Evolutionary conservation across 2,888 invertebrate species (phyloP), one percentile per base, ranked within the genome.

Genomic region (Megamerina dolium): DNA sequence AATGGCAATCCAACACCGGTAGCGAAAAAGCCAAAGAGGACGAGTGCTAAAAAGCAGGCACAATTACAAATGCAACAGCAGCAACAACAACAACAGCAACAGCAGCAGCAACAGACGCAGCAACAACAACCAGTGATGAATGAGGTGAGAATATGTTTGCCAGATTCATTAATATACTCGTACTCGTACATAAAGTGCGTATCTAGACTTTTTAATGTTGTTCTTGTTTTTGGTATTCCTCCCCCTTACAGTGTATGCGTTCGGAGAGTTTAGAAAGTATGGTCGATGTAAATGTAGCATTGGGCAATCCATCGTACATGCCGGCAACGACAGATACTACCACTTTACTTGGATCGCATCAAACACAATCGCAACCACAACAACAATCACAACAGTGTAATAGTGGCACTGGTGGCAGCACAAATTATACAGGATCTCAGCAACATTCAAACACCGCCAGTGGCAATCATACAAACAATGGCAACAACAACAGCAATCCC

Each of bases 241-340:
- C n/a, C n/a, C n/a, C n/a, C n/a, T n/a, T n/a, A n/a, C 49, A 72
- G 72, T 70, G 71, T 54, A 57, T 70, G 16, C 73, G 80, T 55
- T 79, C 80, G 18, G 80, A 80, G 63, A 80, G 80, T 58, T 75
- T 80, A 73, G 80, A 80, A 63, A 80, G 80, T 60, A 79, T 80
- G 50, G 79, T 79, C 14, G 80, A 80, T 63, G 69, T 72, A n/a
- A 70, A 61, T 49, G 58, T 67, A 29, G 66, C 71, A 26, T 53
- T 72, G 37, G 68, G 67, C 17, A 72, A 70, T 60, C 60, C 68
- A 23, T 64, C 72, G 12, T 72, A 72, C 31, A 68, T 72, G 41
- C 67, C 71, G 40, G 66, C 70, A 14, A 61, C 63, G 16, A 54
- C 60, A 39, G 67, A 69, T 41, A 51, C 68, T 26, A 55, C 59